A percentile compares a stretch with the other conserved stretches of the same genome.
Conservation (phyloP, 2,888 invertebrate species). For the Tetranychus piercei region DNA sequence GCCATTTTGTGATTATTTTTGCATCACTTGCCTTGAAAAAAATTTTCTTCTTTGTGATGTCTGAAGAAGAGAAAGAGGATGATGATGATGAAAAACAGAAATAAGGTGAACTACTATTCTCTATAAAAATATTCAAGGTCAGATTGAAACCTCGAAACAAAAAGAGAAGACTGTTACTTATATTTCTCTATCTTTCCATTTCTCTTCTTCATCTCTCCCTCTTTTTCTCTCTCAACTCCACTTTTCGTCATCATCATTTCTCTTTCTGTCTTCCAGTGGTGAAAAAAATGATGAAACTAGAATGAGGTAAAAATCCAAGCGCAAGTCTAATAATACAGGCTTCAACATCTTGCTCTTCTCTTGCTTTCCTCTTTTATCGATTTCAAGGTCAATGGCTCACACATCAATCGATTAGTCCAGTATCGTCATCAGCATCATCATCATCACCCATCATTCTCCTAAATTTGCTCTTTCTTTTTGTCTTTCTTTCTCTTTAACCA, state of each 20-base stretch:
- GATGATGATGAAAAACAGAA: background rate
- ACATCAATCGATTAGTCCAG: background rate
- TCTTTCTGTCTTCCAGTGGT: background rate
- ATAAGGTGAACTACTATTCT: background rate
- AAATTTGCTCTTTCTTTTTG: background rate
- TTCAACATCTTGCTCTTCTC: background rate
- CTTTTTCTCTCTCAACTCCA: background rate
- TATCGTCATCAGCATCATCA: background rate
- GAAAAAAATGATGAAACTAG: background rate
- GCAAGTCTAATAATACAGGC: background rate
- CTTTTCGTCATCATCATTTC: background rate
- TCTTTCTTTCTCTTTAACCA: background rate
- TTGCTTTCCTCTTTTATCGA: background rate
- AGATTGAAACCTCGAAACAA: background rate
- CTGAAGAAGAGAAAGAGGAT: background rate
- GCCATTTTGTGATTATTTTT: conserved; percentile 1
- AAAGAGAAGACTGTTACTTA: background rate
- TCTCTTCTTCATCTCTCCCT: background rate
- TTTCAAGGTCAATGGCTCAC: conserved; percentile 1
- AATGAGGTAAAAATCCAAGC: background rate
- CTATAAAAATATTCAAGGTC: background rate
- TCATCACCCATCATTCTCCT: background rate
- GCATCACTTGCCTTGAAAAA: conserved; percentile 1
- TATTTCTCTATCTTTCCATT: background rate
- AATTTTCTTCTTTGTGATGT: background rate